These are phyloP conservation scores for Crocuta crocuta DNA, from an alignment of 2,113 vertebrate species.

Conservation along the genomic window DNA sequence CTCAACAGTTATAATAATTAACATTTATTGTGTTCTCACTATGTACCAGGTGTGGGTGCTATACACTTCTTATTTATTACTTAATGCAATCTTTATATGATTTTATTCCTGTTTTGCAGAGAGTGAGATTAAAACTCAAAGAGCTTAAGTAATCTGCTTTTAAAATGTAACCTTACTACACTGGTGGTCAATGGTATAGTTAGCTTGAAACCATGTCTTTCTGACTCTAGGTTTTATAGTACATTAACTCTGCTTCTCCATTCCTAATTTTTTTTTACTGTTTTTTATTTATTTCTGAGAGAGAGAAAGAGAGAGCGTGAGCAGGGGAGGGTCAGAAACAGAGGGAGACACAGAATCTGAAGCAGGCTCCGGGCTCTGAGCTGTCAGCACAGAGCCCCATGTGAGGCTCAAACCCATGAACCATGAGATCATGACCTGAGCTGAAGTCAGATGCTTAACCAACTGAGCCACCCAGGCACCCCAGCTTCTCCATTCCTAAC, in stretches of 20 bases:
- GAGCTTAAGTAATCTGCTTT: slow-evolving; percentile 7
- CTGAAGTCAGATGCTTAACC: too few relatives aligned
- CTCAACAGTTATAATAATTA: not conserved
- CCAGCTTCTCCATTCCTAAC: not conserved
- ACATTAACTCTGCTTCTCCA: not conserved
- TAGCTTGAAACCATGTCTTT: not conserved
- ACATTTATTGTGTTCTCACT: not conserved
- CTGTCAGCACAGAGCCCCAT: too few relatives aligned
- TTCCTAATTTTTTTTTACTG: not conserved
- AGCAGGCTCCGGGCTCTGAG: too few relatives aligned
- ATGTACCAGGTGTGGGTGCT: not conserved
- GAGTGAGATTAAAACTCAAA: not conserved
- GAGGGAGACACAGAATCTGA: too few relatives aligned
- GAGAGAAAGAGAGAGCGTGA: too few relatives aligned
- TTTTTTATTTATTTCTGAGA: too few relatives aligned
- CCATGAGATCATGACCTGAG: too few relatives aligned
- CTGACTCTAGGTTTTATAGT: not conserved
- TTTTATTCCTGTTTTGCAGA: not conserved
- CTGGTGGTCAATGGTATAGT: not conserved
- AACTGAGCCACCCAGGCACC: too few relatives aligned
- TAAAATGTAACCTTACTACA: not conserved
- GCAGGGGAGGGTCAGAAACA: too few relatives aligned
- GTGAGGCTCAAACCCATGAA: too few relatives aligned
- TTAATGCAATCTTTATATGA: not conserved
- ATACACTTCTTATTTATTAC: not conserved